A percentile compares a stretch with the other conserved stretches of the same genome.
Evolutionary conservation across 2,888 invertebrate genomes (phyloP).

Genomic region (Ichneumoninae sp.): DNA sequence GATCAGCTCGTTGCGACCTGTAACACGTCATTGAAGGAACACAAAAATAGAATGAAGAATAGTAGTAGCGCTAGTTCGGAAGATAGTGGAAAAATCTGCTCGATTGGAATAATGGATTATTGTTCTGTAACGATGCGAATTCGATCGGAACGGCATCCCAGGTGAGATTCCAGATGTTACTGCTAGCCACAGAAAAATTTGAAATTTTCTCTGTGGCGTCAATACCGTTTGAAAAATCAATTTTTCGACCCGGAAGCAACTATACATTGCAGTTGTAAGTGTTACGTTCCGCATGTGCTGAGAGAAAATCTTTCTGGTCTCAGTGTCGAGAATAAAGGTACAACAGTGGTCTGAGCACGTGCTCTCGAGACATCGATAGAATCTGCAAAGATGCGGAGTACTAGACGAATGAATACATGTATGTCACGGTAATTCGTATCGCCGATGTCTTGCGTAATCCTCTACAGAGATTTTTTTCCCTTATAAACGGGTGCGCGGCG

Average conservation of each 20-base stretch:
- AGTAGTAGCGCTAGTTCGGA: neutral
- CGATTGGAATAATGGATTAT: constrained; percentile 9
- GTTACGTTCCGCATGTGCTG: constrained; percentile 21
- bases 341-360: constrained; percentile 1
- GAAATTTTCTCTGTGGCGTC: too few relatives aligned
- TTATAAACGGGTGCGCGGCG: neutral
- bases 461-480: neutral
- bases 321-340: neutral
- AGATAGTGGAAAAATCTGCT: neutral
- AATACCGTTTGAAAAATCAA: neutral
- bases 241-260: neutral
- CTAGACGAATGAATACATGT: constrained; percentile 42
- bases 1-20: constrained; percentile 99
- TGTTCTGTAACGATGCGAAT: neutral
- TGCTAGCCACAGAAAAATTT: too few relatives aligned
- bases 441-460: constrained; percentile 39
- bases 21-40: constrained; percentile 82
- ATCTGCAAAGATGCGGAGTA: constrained; percentile 37
- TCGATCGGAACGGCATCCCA: neutral
- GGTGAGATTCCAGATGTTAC: neutral
- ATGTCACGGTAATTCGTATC: constrained; percentile 52
- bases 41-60: constrained; percentile 35
- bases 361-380: constrained; percentile 39
- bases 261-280: neutral
- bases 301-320: constrained; percentile 9